Evolutionary conservation across 2,888 invertebrate genomes (phyloP).

Genomic region (Acronicta aceris): DNA sequence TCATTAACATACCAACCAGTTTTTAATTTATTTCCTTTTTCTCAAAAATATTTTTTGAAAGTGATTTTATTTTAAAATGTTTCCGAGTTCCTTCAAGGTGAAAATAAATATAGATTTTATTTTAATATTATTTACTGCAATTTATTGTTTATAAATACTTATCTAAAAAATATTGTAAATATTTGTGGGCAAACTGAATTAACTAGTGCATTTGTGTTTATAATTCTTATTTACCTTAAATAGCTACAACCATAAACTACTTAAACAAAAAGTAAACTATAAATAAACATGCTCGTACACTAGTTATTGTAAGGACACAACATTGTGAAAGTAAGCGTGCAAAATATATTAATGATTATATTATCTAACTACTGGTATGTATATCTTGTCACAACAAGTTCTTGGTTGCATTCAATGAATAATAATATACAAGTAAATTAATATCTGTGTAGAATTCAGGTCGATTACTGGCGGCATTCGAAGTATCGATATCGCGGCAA

Average conservation of each 20-base stretch:
- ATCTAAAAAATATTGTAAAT: no score
- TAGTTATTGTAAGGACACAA: slow-evolving; percentile 62
- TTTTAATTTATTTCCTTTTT: slow-evolving; percentile 34
- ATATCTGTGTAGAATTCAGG: slow-evolving; percentile 69
- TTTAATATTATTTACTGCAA: no score
- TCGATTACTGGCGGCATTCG: slow-evolving; percentile 71
- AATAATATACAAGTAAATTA: slow-evolving; percentile 60
- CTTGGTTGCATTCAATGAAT: slow-evolving; percentile 60
- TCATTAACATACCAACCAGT: slow-evolving; percentile 58
- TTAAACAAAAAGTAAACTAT: slow-evolving; percentile 38
- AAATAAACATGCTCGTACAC: slow-evolving; percentile 42
- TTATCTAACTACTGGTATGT: slow-evolving; percentile 48
- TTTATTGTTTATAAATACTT: no score
- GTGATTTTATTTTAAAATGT: slow-evolving; percentile 21
- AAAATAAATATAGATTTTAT: slow-evolving; percentile 11
- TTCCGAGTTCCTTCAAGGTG: slow-evolving; percentile 50
- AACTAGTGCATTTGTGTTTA: neutral
- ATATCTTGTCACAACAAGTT: slow-evolving; percentile 43
- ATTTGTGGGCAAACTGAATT: neutral
- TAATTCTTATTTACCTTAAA: slow-evolving; percentile 24
- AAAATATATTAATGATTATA: slow-evolving; percentile 61
- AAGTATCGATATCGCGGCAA: slow-evolving; percentile 76
- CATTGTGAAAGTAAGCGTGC: slow-evolving; percentile 63
- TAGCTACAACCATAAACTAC: slow-evolving; percentile 15
- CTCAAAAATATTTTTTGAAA: slow-evolving; percentile 17